Conservation (phyloP, 2,797 vertebrate species). For the Tapera naevia region DNA sequence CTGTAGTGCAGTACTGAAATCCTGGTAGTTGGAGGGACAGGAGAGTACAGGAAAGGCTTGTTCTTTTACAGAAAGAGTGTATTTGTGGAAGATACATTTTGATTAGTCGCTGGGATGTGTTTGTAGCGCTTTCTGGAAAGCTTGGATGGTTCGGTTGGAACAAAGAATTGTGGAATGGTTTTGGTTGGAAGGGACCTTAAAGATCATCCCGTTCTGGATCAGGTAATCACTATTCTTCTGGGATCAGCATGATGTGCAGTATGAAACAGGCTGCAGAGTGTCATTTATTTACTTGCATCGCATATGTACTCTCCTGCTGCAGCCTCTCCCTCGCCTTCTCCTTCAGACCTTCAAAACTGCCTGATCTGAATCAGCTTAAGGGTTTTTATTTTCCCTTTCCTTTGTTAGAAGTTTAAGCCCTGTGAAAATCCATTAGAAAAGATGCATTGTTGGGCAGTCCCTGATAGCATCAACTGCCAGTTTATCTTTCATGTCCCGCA, state of each 20-base stretch:
- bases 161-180: not conserved
- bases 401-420: conserved; percentile 54
- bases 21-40: not conserved
- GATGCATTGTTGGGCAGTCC: conserved; percentile 20
- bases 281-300: rapidly evolving
- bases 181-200: too few species aligned
- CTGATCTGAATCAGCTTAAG: conserved; percentile 2
- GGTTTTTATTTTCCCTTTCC: conserved; percentile 12
- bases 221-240: not conserved
- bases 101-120: conserved; percentile 37
- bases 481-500: conserved; percentile 47
- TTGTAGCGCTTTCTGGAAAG: conserved; percentile 7
- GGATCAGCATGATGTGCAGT: not conserved
- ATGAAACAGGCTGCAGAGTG: not conserved
- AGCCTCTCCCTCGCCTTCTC: not conserved
- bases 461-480: conserved; percentile 56
- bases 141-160: conserved; percentile 14
- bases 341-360: not conserved
- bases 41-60: conserved; percentile 6
- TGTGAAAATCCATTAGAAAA: conserved; percentile 51
- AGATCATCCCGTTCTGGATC: not conserved
- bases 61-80: conserved; percentile 19
- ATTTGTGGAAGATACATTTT: conserved; percentile 27
- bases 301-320: not conserved
- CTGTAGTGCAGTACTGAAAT: conserved; percentile 43